phyloP scores from a whole-genome alignment of 1,140 invertebrate genomes.

The Lineus longissimus region DNA sequence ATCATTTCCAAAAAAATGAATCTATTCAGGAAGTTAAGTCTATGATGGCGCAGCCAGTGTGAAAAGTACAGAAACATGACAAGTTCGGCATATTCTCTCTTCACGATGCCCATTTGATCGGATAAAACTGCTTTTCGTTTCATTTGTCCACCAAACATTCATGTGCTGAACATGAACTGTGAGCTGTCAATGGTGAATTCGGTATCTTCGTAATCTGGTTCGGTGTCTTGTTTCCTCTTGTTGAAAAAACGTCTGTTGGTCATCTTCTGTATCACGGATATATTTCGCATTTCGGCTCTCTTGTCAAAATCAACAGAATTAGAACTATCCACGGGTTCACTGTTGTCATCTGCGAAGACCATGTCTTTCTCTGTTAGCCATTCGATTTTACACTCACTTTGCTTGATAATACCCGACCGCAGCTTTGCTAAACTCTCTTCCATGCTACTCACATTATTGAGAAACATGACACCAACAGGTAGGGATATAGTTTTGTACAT shows the following conservation, averaged over 20 bases:
- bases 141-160: conserved; percentile 4
- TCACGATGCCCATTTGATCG: conserved; percentile 3
- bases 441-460: neutral
- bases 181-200: neutral
- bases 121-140: conserved; percentile 1
- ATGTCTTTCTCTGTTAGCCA: neutral
- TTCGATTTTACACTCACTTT: conserved; percentile 7
- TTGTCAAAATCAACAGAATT: conserved; percentile 4
- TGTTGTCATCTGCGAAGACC: neutral
- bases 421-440: conserved; percentile 1
- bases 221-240: neutral
- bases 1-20: conserved; percentile 2
- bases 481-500: neutral
- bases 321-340: neutral
- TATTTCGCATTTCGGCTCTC: neutral
- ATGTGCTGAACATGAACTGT: conserved; percentile 2
- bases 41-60: neutral
- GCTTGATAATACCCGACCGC: neutral
- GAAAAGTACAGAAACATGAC: neutral
- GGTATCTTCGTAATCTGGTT: conserved; percentile 1
- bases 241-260: conserved; percentile 5
- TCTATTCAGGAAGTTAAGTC: conserved; percentile 4
- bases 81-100: conserved; percentile 4
- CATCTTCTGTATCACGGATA: neutral
- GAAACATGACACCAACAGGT: conserved; percentile 4